Percentiles rank a stretch among this genome's conserved stretches.
Conservation (phyloP, 2,113 vertebrate species). For the Sander lucioperca region DNA sequence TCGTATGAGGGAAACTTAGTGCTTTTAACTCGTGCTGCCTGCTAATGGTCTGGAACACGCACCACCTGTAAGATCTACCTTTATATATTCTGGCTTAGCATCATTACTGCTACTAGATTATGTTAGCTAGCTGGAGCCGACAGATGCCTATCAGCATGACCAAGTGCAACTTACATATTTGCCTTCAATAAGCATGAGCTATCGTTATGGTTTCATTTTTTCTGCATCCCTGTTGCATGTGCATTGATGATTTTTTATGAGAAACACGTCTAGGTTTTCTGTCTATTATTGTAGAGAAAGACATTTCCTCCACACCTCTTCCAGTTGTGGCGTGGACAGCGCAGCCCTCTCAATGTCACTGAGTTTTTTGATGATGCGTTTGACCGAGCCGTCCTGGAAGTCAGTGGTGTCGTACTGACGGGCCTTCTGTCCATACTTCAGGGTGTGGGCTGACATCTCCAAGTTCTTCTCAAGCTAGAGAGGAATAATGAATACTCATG, state of each 20-base stretch:
- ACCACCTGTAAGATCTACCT: neutral
- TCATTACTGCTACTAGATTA: neutral
- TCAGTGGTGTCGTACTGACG: constrained; percentile 88
- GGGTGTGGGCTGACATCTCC: constrained; percentile 90
- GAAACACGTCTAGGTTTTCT: neutral
- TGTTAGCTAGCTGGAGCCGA: neutral
- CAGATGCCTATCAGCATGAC: neutral
- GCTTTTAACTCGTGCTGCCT: too few species aligned
- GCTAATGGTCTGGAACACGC: neutral
- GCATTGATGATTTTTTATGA: neutral
- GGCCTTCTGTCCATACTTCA: constrained; percentile 86
- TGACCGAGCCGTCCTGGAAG: constrained; percentile 88
- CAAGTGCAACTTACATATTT: neutral
- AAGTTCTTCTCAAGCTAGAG: constrained; percentile 90
- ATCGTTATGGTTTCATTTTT: neutral
- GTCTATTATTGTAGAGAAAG: neutral
- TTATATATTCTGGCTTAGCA: neutral
- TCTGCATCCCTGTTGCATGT: neutral
- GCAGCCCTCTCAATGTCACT: constrained; percentile 92
- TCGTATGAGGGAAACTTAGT: too few species aligned
- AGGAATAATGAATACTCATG: constrained; percentile 29
- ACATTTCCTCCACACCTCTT: constrained; percentile 86
- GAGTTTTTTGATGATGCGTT: constrained; percentile 90
- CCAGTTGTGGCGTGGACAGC: constrained; percentile 83
- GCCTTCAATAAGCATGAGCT: neutral